phyloP scores from a whole-genome alignment of 2,113 vertebrate species.

The Sceloporus undulatus region DNA sequence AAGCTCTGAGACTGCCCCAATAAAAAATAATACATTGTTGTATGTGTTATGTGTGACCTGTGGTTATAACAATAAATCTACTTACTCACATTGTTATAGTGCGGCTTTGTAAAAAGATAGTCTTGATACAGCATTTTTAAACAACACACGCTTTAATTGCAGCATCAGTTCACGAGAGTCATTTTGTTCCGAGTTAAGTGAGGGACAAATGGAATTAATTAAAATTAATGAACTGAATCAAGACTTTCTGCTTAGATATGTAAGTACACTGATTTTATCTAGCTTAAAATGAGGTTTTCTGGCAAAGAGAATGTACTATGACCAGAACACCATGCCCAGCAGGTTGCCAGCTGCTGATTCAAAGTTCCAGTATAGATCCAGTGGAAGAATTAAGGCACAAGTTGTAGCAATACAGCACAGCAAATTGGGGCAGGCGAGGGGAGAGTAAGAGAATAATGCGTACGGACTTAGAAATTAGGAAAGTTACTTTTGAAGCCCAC shows the following conservation, averaged over 20 bases:
- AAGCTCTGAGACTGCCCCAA: background rate
- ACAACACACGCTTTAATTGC: background rate
- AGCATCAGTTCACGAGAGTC: too few species aligned
- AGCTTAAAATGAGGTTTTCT: background rate
- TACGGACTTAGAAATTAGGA: too few species aligned
- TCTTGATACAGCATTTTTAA: background rate
- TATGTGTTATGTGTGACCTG: too few species aligned
- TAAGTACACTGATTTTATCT: background rate
- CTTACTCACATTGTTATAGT: too few species aligned
- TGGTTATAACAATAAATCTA: too few species aligned
- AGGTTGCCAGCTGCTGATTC: background rate
- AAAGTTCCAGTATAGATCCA: background rate
- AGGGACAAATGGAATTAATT: conserved; percentile 1
- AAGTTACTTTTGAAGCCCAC: too few species aligned
- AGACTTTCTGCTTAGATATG: background rate
- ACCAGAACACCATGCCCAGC: background rate
- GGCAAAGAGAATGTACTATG: background rate
- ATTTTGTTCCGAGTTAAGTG: background rate
- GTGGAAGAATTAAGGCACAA: background rate
- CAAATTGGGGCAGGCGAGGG: too few species aligned
- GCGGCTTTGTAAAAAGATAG: background rate
- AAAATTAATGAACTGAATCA: background rate
- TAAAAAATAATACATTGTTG: background rate
- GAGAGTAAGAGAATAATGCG: too few species aligned
- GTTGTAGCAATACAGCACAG: too few species aligned